Evolutionary conservation across 1,140 invertebrate species (phyloP), one percentile per base, ranked within the genome.

Genomic region (Drosophila athabasca): DNA sequence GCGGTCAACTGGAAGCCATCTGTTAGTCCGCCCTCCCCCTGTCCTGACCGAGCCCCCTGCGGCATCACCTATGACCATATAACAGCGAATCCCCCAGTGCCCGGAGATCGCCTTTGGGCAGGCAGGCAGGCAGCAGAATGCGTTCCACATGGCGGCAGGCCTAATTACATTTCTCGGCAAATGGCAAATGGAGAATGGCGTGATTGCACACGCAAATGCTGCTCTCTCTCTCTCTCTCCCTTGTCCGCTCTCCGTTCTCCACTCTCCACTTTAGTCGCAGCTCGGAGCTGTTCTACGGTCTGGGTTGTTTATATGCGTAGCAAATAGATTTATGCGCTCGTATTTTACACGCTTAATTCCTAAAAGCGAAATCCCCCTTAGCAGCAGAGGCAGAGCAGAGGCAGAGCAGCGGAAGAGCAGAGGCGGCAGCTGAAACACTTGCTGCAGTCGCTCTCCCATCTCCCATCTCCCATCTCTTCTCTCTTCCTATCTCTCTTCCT

Each of bases 261-360:
- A 31, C 31, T 31, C 44, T 22, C 24, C 8, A 8, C 26, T 41
- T 8, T 24, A 6, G 19, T 49, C 24, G 48, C 17, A 29, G 35
- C 35, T 35, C 31, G 31, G 11, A 39, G 35, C 35, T 13, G 35
- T 39, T 13, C 35, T 39, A 5, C 11, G 9, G 50, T 62, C 51
- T 76, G 50, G 44, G 62, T 87, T 81, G 82, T 67, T 87, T 78
- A 88, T 82, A 81, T 85, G 82, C 83, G 74, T 87, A 79, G 70
- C 45, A 69, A 84, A 89, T 80, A 89, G 84, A 84, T 88, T 88
- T 89, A 88, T 88, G 76, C 62, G 72, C 84, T 89, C 84, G 79
- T 88, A 88, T 84, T 84, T 88, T 77, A 89, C 68, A 84, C 69
- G 76, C 76, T 89, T 88, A 89, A 71, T 89, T 87, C 78, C 78